These are phyloP conservation scores for Leptarthrus brevirostris DNA, from an alignment of 2,888 invertebrate genomes.

Conservation along the genomic window DNA sequence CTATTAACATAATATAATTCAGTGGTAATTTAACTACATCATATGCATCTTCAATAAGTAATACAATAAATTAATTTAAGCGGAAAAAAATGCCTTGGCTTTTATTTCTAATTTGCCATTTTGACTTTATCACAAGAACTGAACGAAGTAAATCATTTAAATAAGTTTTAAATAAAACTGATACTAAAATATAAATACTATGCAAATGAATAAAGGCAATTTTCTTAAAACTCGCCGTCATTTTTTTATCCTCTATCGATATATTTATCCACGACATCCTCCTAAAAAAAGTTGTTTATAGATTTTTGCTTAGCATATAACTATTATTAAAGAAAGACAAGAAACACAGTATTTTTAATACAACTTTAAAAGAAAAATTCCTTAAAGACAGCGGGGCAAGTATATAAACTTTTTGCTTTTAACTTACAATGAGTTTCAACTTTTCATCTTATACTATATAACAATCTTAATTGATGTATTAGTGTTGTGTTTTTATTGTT, in stretches of 20 bases:
- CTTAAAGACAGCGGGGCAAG: conserved; percentile 9
- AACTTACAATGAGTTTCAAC: neutral
- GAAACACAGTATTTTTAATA: neutral
- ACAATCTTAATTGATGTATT: neutral
- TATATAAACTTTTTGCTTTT: neutral
- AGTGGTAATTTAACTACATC: neutral
- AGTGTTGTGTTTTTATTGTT: neutral
- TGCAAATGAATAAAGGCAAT: neutral
- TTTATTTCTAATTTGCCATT: neutral
- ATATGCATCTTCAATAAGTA: neutral
- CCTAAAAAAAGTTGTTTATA: neutral
- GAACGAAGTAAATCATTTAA: neutral
- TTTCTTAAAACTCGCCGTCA: too few relatives aligned
- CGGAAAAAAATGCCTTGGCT: neutral
- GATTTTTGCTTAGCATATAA: neutral
- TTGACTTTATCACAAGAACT: conserved; percentile 25
- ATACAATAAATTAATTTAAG: neutral
- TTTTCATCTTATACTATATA: neutral
- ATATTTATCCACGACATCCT: neutral
- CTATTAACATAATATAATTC: neutral
- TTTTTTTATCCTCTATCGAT: neutral
- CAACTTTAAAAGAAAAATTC: neutral
- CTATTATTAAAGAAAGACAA: neutral
- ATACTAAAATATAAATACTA: neutral
- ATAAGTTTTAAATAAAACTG: neutral